phyloP scores from a whole-genome alignment of 2,113 vertebrate genomes.

The Oriolus oriolus region DNA sequence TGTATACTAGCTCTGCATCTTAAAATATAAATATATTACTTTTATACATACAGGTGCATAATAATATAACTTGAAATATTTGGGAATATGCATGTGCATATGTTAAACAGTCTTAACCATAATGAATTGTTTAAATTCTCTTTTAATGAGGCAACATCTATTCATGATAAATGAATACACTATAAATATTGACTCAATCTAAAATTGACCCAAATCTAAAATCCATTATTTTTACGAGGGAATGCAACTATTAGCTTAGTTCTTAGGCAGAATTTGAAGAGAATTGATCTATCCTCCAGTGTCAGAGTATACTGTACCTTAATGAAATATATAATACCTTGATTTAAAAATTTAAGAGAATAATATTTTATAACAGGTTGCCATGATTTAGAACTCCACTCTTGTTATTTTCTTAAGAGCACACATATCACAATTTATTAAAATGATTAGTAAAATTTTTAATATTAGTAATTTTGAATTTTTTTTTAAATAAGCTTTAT shows the following conservation, averaged over 20 bases:
- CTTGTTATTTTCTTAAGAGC: neutral
- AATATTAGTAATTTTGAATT: neutral
- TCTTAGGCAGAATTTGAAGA: neutral
- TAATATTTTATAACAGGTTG: neutral
- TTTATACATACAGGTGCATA: neutral
- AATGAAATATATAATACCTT: neutral
- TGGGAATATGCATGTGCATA: neutral
- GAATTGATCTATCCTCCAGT: neutral
- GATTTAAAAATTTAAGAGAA: neutral
- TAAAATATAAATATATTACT: neutral
- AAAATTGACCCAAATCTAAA: neutral
- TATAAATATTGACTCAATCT: neutral
- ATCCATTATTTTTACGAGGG: neutral
- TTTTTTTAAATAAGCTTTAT: neutral
- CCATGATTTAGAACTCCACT: neutral
- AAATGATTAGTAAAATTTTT: neutral
- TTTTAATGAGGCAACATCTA: neutral
- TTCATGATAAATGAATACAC: neutral
- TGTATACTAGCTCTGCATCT: neutral
- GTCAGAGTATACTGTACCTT: neutral
- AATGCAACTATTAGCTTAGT: neutral
- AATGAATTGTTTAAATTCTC: neutral
- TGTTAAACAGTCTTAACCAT: neutral
- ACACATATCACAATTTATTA: neutral
- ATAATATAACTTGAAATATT: neutral